A percentile compares a stretch with the other conserved stretches of the same genome.
Conservation (phyloP, 2,113 vertebrate genomes). For the Misgurnus mizolepis region DNA sequence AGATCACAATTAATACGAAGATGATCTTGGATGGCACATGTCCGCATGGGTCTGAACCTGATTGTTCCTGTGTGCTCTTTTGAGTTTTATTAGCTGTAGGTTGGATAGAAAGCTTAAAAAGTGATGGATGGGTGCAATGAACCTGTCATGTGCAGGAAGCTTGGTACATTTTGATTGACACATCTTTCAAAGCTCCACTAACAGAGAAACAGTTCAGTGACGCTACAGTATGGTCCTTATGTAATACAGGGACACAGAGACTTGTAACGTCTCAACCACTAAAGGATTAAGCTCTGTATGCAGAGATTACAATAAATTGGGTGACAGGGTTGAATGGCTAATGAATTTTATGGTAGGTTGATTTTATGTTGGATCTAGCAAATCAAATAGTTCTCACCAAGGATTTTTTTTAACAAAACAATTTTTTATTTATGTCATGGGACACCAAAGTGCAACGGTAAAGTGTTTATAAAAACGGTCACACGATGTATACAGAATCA, state of each 20-base stretch:
- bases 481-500: too few relatives aligned
- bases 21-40: neutral
- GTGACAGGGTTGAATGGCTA: too few relatives aligned
- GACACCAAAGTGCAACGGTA: too few relatives aligned
- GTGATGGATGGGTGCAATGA: slow-evolving; percentile 34
- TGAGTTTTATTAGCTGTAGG: slow-evolving; percentile 17
- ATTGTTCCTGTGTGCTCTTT: slow-evolving; percentile 13
- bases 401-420: too few relatives aligned
- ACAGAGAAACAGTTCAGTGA: slow-evolving; percentile 21
- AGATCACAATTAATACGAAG: neutral
- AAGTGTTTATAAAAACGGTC: too few relatives aligned
- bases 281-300: slow-evolving; percentile 32
- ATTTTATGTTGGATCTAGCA: too few relatives aligned
- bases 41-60: neutral
- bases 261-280: neutral
- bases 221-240: slow-evolving; percentile 11
- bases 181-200: slow-evolving; percentile 22
- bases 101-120: slow-evolving; percentile 28
- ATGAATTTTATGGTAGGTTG: too few relatives aligned
- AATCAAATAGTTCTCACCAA: too few relatives aligned
- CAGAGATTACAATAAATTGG: neutral
- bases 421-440: too few relatives aligned
- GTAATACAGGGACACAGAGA: slow-evolving; percentile 1
- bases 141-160: slow-evolving; percentile 30
- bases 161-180: slow-evolving; percentile 37